These are phyloP conservation scores for Lycopodina hypogea DNA, from an alignment of 37 sponge, comb jelly and placozoan genomes.

Conservation along the genomic window DNA sequence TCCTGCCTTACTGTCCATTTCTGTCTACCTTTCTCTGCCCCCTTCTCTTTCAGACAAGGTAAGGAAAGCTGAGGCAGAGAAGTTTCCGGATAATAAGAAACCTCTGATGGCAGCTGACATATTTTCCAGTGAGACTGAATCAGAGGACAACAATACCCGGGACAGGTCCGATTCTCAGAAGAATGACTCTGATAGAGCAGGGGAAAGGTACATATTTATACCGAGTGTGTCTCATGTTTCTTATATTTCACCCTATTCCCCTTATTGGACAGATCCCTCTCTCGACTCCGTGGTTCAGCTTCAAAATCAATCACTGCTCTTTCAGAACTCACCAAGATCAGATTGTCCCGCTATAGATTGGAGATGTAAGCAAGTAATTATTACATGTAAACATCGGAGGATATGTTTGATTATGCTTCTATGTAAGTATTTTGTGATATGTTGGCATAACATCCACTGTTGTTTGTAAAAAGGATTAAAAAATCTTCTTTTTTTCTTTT, in stretches of 20 bases:
- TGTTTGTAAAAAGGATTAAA: no score
- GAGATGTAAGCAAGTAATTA: constrained; percentile 72
- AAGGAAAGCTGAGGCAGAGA: constrained; percentile 54
- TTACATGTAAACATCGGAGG: no score
- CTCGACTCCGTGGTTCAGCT: constrained; percentile 13
- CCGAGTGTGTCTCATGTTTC: neutral
- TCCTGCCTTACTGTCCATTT: neutral
- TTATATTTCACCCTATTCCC: neutral
- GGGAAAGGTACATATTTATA: constrained; percentile 25
- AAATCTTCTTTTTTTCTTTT: no score
- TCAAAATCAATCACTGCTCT: constrained; percentile 32
- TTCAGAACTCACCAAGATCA: constrained; percentile 75
- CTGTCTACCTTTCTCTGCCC: no score
- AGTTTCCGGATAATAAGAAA: constrained; percentile 32
- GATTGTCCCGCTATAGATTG: constrained; percentile 85
- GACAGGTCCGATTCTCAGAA: constrained; percentile 11
- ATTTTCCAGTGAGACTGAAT: constrained; percentile 46
- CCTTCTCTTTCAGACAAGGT: constrained; percentile 44
- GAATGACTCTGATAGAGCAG: constrained; percentile 56
- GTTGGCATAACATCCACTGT: neutral
- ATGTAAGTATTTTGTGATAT: neutral
- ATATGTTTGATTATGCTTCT: no score
- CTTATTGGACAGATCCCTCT: constrained; percentile 2
- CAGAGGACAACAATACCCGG: constrained; percentile 26
- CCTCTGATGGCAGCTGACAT: constrained; percentile 58